These are phyloP conservation scores for Leucopternis melanops DNA, from an alignment of 2,113 vertebrate genomes.

Conservation along the genomic window DNA sequence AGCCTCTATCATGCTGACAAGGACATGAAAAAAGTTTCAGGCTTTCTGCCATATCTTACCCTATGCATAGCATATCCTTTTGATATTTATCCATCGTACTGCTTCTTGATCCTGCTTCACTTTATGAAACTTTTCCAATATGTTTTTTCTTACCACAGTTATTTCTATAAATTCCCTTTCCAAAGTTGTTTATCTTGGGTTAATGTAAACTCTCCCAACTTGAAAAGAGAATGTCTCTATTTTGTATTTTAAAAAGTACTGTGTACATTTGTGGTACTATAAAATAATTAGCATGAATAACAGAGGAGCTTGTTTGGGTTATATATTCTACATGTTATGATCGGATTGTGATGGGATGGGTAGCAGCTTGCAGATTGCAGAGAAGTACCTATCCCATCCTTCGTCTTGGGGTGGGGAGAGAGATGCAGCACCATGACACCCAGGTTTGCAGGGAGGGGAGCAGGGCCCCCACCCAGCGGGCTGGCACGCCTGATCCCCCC, in stretches of 20 bases:
- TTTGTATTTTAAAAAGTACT: neutral
- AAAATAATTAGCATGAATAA: neutral
- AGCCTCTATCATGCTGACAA: neutral
- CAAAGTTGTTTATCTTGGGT: neutral
- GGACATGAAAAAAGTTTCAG: neutral
- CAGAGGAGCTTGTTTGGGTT: neutral
- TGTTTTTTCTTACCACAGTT: neutral
- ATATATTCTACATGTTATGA: neutral
- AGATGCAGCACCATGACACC: neutral
- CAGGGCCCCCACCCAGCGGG: fast-evolving
- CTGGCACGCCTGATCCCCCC: no score
- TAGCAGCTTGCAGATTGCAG: neutral
- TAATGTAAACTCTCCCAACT: neutral
- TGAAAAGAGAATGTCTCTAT: neutral
- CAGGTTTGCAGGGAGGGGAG: fast-evolving
- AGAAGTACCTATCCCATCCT: conserved; percentile 66
- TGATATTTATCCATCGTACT: neutral
- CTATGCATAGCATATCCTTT: neutral
- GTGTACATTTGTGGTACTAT: neutral
- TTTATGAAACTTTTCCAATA: neutral
- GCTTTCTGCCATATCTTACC: neutral
- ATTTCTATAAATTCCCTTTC: neutral
- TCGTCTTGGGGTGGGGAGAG: conserved; percentile 55
- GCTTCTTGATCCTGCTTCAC: neutral
- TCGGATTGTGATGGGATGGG: neutral